phyloP scores from a whole-genome alignment of 1,140 invertebrate genomes.

The Apis mellifera region Amel_HAv3.1 CM009933.2:3252501-3253000 shows the following conservation, averaged over 20 bases:
- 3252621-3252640: neutral
- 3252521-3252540: slow-evolving; percentile 59
- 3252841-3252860: neutral
- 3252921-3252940: too few relatives aligned
- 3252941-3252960: neutral
- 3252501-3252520: slow-evolving; percentile 53
- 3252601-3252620: neutral
- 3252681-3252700: neutral
- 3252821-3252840: neutral
- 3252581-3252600: slow-evolving; percentile 7
- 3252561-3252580: slow-evolving; percentile 7
- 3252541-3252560: slow-evolving; percentile 38
- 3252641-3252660: neutral
- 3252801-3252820: neutral
- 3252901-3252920: neutral
- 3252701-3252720: too few relatives aligned
- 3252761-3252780: neutral
- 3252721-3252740: neutral
- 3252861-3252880: slow-evolving; percentile 6
- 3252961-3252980: neutral
- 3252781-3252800: neutral
- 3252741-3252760: neutral
- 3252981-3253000: neutral
- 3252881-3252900: slow-evolving; percentile 1
- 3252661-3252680: neutral